Base-by-base conservation (phyloP, 23 tunicate species). In the Trididemnum clinides region DNA sequence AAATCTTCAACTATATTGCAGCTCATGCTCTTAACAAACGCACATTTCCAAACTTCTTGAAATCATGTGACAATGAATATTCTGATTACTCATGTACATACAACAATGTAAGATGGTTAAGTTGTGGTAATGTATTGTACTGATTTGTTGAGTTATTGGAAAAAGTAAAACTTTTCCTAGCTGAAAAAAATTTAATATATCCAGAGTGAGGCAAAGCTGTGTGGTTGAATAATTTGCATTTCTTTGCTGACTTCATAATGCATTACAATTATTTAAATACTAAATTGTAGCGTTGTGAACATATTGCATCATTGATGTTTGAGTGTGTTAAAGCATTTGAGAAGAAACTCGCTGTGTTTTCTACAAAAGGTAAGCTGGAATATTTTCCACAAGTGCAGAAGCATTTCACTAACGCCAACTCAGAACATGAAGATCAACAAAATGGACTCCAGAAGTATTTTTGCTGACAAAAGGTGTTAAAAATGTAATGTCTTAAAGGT, bases 301-400 rank as follows among this genome's bases (percentile, higher is more conserved):
- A 62, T 62, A 62, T 62, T 62, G 38, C 20, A 31, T 30, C 30
- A 30, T 30, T 21, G 26, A 71, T 71, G 77, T 71, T 71, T 71
- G 77, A 18, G 38, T 31, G 30, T 23, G 38, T 71, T 71, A 71
- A 71, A 71, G 77, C 77, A 71, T 71, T 71, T 71, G 77, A 71
- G 77, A 71, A 71, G 77, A 71, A 71, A 71, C 77, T 71, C 38
- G 77, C 36, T 71, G 38, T 33, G n/a, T 71, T 71, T 71, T 71
- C 77, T 71, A 23, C 38, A 28, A 21, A 71, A 37, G 77, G 77
- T 71, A 20, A 33, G 77, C 77, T 71, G 77, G 30, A 71, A 71
- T 71, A 31, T 31, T 71, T 71, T 71, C 77, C 77, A 12, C 77
- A 71, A 7, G 7, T 71, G 77, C 25, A 12, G 38, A 71, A 71